Evolutionary conservation across 2,113 vertebrate genomes (phyloP).

Genomic region (Solea solea): DNA sequence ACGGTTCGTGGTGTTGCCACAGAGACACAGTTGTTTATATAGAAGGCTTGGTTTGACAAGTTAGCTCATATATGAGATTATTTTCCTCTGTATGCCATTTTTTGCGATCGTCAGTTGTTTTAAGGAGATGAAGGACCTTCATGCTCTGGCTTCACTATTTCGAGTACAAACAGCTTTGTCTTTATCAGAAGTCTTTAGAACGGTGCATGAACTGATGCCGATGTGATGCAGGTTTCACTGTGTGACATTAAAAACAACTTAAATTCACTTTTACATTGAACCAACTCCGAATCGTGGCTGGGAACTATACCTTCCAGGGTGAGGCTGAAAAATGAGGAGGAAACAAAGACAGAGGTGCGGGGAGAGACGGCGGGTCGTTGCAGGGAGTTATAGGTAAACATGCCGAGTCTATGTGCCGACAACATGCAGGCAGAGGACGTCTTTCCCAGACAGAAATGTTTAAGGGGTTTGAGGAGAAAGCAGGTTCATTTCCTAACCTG

Average conservation of each 20-base stretch:
- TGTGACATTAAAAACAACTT: conserved; percentile 47
- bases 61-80: conserved; percentile 19
- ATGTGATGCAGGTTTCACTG: conserved; percentile 48
- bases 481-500: conserved; percentile 60
- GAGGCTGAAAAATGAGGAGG: conserved; percentile 40
- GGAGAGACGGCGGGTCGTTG: conserved; percentile 60
- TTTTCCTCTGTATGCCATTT: too few species aligned
- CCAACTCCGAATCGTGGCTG: conserved; percentile 58
- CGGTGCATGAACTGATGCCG: conserved; percentile 58
- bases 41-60: conserved; percentile 35
- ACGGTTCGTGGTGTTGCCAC: conserved; percentile 24
- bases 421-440: conserved; percentile 63
- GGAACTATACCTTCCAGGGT: conserved; percentile 68
- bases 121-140: conserved; percentile 34
- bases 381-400: conserved; percentile 72
- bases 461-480: conserved; percentile 24
- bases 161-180: conserved; percentile 34
- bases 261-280: conserved; percentile 32
- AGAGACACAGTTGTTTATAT: conserved; percentile 20
- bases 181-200: conserved; percentile 48
- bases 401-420: conserved; percentile 73
- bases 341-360: conserved; percentile 31
- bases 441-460: conserved; percentile 40
- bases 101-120: conserved; percentile 26
- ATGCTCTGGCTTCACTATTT: conserved; percentile 61